These are phyloP conservation scores for Crotalus tigris DNA, from an alignment of 2,113 vertebrate genomes.

Conservation along the genomic window DNA sequence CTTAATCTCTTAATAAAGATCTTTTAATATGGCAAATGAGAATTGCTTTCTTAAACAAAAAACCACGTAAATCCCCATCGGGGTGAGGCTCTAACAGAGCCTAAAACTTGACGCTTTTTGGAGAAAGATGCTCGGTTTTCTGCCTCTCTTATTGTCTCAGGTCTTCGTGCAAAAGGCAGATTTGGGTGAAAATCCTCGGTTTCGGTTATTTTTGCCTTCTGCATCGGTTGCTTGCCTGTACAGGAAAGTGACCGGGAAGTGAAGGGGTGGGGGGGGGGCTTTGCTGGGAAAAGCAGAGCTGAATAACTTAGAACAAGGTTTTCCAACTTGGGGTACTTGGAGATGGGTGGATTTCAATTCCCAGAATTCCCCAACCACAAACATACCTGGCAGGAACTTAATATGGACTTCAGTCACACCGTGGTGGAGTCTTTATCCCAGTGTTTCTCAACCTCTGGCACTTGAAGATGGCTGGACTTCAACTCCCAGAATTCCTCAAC, in stretches of 20 bases:
- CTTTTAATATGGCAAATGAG: background rate
- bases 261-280: background rate
- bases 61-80: background rate
- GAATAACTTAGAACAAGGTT: background rate
- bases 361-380: background rate
- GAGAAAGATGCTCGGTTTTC: background rate
- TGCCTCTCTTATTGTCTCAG: background rate
- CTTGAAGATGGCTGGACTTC: background rate
- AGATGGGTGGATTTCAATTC: background rate
- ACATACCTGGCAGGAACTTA: background rate
- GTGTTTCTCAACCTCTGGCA: no score
- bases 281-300: background rate
- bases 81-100: background rate
- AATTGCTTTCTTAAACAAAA: background rate
- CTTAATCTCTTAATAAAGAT: background rate
- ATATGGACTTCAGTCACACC: background rate
- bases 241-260: accelerated
- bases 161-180: background rate
- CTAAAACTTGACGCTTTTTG: background rate
- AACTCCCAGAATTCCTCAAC: background rate
- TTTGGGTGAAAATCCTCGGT: background rate
- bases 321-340: background rate
- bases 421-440: background rate
- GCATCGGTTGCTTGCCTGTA: background rate
- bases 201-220: background rate